phyloP scores from a whole-genome alignment of 2,888 invertebrate species.

The Parnassius mnemosyne region DNA sequence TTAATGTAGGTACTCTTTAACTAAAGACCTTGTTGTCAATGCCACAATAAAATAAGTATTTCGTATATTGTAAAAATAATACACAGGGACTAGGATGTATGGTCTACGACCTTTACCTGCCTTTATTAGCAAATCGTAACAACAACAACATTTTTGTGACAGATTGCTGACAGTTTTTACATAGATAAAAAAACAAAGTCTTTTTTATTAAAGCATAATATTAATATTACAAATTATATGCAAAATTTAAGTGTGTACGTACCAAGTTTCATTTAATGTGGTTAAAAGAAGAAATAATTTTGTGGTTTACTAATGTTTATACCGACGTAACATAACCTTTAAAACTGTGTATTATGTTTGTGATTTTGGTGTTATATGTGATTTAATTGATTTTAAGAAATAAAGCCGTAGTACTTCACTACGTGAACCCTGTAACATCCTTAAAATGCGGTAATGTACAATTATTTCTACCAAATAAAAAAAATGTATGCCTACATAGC shows the following conservation, averaged over 20 bases:
- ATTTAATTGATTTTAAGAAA: background rate
- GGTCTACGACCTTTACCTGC: too few relatives aligned
- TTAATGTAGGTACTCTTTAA: too few relatives aligned
- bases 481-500: background rate
- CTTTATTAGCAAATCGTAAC: too few relatives aligned
- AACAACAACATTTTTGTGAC: slow-evolving; percentile 1
- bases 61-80: too few relatives aligned
- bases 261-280: background rate
- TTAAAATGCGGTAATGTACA: slow-evolving; percentile 5
- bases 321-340: slow-evolving; percentile 19
- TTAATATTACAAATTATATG: too few relatives aligned
- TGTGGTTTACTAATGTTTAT: background rate
- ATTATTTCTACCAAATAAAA: background rate
- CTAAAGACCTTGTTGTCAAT: too few relatives aligned
- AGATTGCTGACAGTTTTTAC: slow-evolving; percentile 3
- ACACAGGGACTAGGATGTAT: too few relatives aligned
- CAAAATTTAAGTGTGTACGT: background rate
- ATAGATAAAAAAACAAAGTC: background rate
- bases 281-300: background rate
- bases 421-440: background rate
- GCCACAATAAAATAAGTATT: too few relatives aligned
- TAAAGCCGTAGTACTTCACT: background rate
- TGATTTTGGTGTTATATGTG: slow-evolving; percentile 10
- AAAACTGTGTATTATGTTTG: slow-evolving; percentile 13
- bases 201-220: background rate